Conservation (phyloP, 2,113 vertebrate genomes). For the Oxyruncus cristatus region DNA sequence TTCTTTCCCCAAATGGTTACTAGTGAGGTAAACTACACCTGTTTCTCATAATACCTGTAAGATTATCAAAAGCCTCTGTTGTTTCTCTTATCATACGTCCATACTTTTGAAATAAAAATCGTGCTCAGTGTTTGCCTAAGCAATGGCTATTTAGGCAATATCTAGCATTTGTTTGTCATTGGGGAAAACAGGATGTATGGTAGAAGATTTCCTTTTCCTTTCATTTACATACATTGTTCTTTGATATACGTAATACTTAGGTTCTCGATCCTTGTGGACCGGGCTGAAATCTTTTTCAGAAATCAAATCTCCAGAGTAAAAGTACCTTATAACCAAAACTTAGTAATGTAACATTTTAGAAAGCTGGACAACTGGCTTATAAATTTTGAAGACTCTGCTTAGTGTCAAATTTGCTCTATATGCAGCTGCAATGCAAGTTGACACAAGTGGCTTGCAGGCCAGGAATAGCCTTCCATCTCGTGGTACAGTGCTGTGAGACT, state of each 20-base stretch:
- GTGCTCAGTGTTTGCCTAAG: not conserved
- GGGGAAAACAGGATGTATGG: not conserved
- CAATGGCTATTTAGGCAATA: not conserved
- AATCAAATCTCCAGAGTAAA: not conserved
- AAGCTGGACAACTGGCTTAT: not conserved
- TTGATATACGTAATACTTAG: not conserved
- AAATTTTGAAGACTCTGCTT: not conserved
- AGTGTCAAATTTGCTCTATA: not conserved
- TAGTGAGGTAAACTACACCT: not conserved
- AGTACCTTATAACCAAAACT: not conserved
- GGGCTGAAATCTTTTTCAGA: not conserved
- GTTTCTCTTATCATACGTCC: not conserved
- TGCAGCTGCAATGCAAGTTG: not conserved
- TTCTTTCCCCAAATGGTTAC: not conserved
- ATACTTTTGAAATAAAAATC: not conserved
- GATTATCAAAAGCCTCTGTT: not conserved
- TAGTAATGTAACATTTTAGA: not conserved
- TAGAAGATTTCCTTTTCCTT: not conserved
- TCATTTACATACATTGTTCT: not conserved
- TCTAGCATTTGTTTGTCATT: not conserved
- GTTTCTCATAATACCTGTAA: not conserved
- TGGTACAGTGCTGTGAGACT: not conserved
- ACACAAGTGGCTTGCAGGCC: not conserved
- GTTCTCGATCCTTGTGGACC: not conserved
- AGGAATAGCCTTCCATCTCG: not conserved